These are phyloP conservation scores for Perodicticus potto DNA, from an alignment of 2,797 vertebrate species.

Conservation along the genomic window DNA sequence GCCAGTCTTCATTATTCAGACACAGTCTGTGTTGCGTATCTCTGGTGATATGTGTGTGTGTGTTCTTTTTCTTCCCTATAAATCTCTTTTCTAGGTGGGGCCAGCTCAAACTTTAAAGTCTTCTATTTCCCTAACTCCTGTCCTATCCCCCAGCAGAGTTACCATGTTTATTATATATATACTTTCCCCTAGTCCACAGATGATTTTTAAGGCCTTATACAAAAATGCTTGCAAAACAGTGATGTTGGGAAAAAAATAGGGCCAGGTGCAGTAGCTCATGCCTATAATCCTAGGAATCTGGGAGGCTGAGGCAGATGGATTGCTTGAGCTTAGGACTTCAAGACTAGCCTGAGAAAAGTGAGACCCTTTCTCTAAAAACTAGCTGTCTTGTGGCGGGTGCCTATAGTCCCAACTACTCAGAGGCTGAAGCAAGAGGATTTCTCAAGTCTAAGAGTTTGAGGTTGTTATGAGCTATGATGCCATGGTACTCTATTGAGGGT, in stretches of 20 bases:
- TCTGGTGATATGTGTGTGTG: background rate
- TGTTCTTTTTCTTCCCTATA: constrained; percentile 5
- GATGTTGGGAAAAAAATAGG: constrained; percentile 24
- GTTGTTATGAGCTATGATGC: too few species aligned
- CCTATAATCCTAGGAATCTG: too few species aligned
- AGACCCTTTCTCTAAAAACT: too few species aligned
- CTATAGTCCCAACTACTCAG: too few species aligned
- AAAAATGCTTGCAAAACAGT: constrained; percentile 18
- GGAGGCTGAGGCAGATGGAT: too few species aligned
- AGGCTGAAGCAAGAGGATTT: too few species aligned
- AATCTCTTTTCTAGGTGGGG: background rate
- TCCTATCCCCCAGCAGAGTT: background rate
- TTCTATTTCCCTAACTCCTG: constrained; percentile 18
- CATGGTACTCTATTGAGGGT: too few species aligned
- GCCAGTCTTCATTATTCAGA: background rate
- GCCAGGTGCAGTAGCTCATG: too few species aligned
- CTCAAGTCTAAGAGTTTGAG: too few species aligned
- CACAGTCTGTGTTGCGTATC: background rate
- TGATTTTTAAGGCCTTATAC: constrained; percentile 53
- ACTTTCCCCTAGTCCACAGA: background rate
- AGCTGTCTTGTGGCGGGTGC: too few species aligned
- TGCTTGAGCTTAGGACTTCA: too few species aligned
- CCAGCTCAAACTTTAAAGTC: constrained; percentile 6
- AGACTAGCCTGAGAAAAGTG: too few species aligned
- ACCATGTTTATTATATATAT: background rate